Conservation (phyloP, 2,888 invertebrate species). For the Drosophila cracens region DNA sequence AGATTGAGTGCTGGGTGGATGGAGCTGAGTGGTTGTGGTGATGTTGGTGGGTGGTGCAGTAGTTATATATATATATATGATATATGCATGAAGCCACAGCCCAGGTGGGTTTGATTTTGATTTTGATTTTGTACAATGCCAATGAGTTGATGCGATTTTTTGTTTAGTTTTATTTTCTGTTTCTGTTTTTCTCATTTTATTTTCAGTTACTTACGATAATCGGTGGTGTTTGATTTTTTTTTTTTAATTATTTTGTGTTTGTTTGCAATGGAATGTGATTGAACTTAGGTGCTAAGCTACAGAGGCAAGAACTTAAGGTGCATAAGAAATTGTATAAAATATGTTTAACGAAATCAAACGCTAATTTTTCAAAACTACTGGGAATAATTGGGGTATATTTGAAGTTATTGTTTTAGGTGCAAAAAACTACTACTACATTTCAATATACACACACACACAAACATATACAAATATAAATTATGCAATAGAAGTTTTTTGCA, state of each 20-base stretch:
- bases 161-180: slow-evolving; percentile 21
- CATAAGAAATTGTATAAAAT: slow-evolving; percentile 1
- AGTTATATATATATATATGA: slow-evolving; percentile 20
- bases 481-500: slow-evolving; percentile 83
- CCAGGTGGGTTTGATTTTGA: slow-evolving; percentile 27
- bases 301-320: slow-evolving; percentile 45
- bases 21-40: slow-evolving; percentile 14
- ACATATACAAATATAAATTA: slow-evolving; percentile 52
- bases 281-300: slow-evolving; percentile 57
- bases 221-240: slow-evolving; percentile 39
- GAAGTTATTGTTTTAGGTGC: slow-evolving; percentile 50
- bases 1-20: slow-evolving; percentile 24
- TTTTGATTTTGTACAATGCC: slow-evolving; percentile 43
- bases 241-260: neutral
- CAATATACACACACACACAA: slow-evolving; percentile 38
- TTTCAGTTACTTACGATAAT: slow-evolving; percentile 60
- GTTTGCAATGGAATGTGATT: slow-evolving; percentile 65
- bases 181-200: slow-evolving; percentile 36
- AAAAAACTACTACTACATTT: slow-evolving; percentile 76
- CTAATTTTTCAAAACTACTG: slow-evolving; percentile 71
- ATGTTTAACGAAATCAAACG: slow-evolving; percentile 29
- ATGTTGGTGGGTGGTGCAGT: slow-evolving; percentile 18
- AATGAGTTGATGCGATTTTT: slow-evolving; percentile 67
- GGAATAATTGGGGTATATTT: slow-evolving; percentile 1
- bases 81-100: slow-evolving; percentile 29